Conservation (phyloP, 1,140 invertebrate species). For the Lepidurus packardi region DNA sequence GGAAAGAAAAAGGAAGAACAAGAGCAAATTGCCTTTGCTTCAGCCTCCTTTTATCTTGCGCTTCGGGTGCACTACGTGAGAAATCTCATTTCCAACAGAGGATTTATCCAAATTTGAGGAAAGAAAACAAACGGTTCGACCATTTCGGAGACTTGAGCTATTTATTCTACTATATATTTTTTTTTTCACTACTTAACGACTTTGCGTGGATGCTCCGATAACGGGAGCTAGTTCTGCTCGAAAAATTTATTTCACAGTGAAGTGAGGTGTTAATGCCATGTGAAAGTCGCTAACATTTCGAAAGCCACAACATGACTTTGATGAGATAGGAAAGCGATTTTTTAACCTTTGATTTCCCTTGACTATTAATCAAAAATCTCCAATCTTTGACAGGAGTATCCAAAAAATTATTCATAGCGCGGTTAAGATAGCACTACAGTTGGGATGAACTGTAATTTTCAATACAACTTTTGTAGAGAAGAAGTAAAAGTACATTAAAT, state of each 20-base stretch:
- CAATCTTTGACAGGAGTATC: background rate
- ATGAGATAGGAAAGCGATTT: background rate
- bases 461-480: too few species aligned
- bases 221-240: background rate
- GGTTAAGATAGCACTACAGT: too few species aligned
- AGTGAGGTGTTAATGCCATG: background rate
- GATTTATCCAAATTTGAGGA: background rate
- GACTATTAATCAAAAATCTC: background rate
- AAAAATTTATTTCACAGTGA: background rate
- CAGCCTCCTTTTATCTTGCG: conserved; percentile 5
- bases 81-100: background rate
- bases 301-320: background rate
- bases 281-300: background rate
- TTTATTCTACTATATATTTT: too few species aligned
- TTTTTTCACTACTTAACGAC: background rate
- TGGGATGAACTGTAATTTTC: too few species aligned
- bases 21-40: background rate
- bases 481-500: background rate
- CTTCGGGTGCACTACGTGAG: background rate
- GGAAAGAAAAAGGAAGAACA: background rate
- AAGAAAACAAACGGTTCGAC: background rate
- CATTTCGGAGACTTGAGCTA: too few species aligned
- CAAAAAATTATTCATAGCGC: background rate
- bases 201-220: background rate
- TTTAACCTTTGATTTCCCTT: background rate